Percentiles rank a stretch among this genome's conserved stretches.
Evolutionary conservation across 1,140 invertebrate species (phyloP).

Genomic region (Trichonephila clavata): DNA sequence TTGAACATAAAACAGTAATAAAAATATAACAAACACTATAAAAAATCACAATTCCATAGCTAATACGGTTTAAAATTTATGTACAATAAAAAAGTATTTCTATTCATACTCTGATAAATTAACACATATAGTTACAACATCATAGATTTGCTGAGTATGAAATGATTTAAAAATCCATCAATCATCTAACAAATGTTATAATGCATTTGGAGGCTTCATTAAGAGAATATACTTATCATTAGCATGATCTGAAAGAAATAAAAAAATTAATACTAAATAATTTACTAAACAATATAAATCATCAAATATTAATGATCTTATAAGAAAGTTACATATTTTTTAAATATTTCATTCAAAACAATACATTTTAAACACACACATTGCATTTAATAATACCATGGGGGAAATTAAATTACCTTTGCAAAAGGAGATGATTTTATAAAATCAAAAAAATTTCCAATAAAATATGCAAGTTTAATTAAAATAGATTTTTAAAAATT

Average conservation of each 20-base stretch:
- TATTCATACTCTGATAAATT: slow-evolving; percentile 42
- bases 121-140: slow-evolving; percentile 36
- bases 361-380: too few species aligned
- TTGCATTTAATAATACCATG: too few species aligned
- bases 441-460: too few species aligned
- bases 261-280: background rate
- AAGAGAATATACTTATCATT: slow-evolving; percentile 58
- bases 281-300: background rate
- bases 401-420: too few species aligned
- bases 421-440: too few species aligned
- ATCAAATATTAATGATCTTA: background rate
- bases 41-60: background rate
- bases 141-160: slow-evolving; percentile 33
- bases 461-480: too few species aligned
- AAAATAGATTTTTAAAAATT: too few species aligned
- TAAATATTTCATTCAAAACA: too few species aligned
- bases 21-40: slow-evolving; percentile 20
- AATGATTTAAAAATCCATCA: background rate
- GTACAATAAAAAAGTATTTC: slow-evolving; percentile 46
- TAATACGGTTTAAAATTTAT: slow-evolving; percentile 62
- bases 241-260: slow-evolving; percentile 45
- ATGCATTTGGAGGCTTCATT: slow-evolving; percentile 40
- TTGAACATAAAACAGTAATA: slow-evolving; percentile 55
- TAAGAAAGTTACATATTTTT: too few species aligned
- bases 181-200: slow-evolving; percentile 26